Conservation (phyloP, 1,140 invertebrate genomes). For the Rhysida immarginata region DNA sequence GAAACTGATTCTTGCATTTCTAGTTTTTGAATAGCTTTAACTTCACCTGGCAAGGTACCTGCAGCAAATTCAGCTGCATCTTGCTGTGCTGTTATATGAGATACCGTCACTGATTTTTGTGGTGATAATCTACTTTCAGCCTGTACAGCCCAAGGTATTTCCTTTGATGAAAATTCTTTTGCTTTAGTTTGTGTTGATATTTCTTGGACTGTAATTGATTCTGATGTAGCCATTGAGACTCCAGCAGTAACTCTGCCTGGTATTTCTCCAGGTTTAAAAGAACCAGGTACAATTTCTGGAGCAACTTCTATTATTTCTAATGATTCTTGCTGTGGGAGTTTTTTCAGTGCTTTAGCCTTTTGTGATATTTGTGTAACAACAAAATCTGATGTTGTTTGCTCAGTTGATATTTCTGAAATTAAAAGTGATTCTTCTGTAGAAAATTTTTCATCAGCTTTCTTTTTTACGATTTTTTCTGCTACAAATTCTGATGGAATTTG, state of each 20-base stretch:
- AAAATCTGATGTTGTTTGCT: conserved; percentile 14
- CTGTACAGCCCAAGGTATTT: conserved; percentile 5
- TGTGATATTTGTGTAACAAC: conserved; percentile 13
- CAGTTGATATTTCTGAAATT: conserved; percentile 10
- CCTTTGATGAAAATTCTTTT: conserved; percentile 10
- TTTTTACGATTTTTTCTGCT: neutral
- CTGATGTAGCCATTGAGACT: conserved; percentile 4
- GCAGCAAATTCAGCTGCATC: conserved; percentile 1
- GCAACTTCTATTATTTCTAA: conserved; percentile 14
- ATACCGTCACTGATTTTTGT: conserved; percentile 5
- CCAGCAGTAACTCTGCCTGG: conserved; percentile 11
- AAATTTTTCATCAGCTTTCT: conserved; percentile 7
- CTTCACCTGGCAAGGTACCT: neutral
- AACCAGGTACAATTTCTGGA: conserved; percentile 11
- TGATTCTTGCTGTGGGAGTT: conserved; percentile 11
- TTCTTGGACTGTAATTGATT: conserved; percentile 11
- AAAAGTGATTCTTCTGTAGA: conserved; percentile 11
- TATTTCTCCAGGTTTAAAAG: conserved; percentile 13
- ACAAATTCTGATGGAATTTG: conserved; percentile 13
- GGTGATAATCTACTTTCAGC: neutral
- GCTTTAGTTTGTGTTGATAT: neutral
- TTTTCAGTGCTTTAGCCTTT: conserved; percentile 13
- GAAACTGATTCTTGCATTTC: neutral
- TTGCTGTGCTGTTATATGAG: neutral
- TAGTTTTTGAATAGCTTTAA: neutral